Base-by-base conservation (phyloP, 2,888 invertebrate genomes). In the Hirtodrosophila confusa region DNA sequence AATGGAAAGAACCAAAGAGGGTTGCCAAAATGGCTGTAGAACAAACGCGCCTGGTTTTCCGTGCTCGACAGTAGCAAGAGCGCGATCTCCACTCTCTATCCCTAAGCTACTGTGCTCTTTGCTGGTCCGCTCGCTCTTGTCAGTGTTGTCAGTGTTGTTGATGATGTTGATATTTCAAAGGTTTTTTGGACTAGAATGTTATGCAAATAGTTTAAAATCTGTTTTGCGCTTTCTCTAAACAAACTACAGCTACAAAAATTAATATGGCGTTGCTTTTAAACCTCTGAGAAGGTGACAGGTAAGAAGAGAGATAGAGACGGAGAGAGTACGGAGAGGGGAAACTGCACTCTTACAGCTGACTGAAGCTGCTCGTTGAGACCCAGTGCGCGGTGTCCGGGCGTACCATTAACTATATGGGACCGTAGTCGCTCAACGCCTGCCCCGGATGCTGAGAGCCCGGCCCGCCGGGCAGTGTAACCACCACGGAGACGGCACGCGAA, bases 361-460 rank as follows among this genome's bases (percentile, higher is more conserved):
- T 92, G 79, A 92, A 92, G 82, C 91, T 92, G 84, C 91, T 92
- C 69, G 91, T 92, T 66, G 92, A 92, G 83, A 92, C 91, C 91
- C 91, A 92, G 83, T 91, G 92, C 75, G 91, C 90, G 80, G 91
- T 91, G 88, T 92, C 92, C 88, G 91, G 91, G 84, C 91, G 91
- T 89, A 92, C 92, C 90, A 90, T 92, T 90, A 92, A 92, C 92
- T 92, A 92, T 92, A 92, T 92, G 89, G 92, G 92, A 90, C 92
- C 92, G 75, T 92, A 92, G 77, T 92, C 92, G 78, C 92, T 92
- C 72, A 92, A 85, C 54, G 92, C 92, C 75, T 92, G 92, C 55
- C 92, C 92, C 65, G 91, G 91, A 84, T 91, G 92, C 83, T 92
- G 92, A 50, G 91, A 90, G 36, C 91, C 91, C 66, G 89, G 90